A percentile compares a stretch with the other conserved stretches of the same genome.
These are phyloP conservation scores for Drosophila pseudoobscura DNA, from an alignment of 1,140 invertebrate genomes.

Conservation along the genomic window DNA sequence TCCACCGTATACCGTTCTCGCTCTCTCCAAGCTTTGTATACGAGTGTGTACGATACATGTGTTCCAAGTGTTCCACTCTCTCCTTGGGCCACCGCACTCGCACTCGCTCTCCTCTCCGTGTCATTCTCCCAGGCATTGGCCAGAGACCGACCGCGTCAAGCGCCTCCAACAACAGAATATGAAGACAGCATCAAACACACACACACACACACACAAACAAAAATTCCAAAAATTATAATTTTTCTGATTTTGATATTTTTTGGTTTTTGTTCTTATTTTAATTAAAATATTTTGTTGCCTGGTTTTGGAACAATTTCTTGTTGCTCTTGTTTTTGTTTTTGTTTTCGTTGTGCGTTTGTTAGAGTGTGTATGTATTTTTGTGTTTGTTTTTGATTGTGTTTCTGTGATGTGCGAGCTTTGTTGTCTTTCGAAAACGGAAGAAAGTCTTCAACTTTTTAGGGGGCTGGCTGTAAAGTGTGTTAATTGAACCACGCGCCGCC, in stretches of 20 bases:
- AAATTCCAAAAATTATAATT: constrained; percentile 38
- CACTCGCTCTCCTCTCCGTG: constrained; percentile 14
- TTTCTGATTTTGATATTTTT: constrained; percentile 2
- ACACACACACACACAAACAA: constrained; percentile 1
- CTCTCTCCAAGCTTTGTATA: no score
- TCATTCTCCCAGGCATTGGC: constrained; percentile 23
- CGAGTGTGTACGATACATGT: no score
- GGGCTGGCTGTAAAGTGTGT: constrained; percentile 55
- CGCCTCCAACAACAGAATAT: constrained; percentile 10
- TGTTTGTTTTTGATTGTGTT: not conserved
- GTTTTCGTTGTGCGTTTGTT: constrained; percentile 26
- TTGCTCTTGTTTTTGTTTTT: constrained; percentile 5
- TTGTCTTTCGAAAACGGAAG: no score
- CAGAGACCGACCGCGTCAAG: constrained; percentile 19
- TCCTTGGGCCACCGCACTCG: not conserved
- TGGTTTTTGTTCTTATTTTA: not conserved
- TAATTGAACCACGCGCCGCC: constrained; percentile 76
- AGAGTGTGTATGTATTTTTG: constrained; percentile 1
- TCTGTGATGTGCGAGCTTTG: no score
- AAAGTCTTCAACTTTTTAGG: no score
- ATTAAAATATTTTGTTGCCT: constrained; percentile 35
- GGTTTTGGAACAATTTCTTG: constrained; percentile 13
- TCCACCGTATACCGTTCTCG: constrained; percentile 8
- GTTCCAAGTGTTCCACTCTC: no score
- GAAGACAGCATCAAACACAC: constrained; percentile 8